Percentiles rank a stretch among this genome's conserved stretches.
These are phyloP conservation scores for Pectinophora gossypiella DNA, from an alignment of 1,140 invertebrate genomes.

Conservation along the genomic window DNA sequence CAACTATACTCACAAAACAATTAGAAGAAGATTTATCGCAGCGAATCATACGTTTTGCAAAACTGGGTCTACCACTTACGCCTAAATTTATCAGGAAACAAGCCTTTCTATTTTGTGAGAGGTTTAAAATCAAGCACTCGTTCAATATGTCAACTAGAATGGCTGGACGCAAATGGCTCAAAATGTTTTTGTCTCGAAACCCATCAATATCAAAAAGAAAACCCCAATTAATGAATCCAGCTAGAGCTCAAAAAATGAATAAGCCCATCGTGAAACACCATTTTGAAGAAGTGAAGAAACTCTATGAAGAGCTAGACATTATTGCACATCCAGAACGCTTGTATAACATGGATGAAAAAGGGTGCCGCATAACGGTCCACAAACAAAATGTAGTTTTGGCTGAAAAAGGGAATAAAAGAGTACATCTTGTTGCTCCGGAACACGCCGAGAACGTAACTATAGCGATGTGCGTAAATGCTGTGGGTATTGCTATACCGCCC, in stretches of 20 bases:
- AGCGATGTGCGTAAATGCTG: constrained; percentile 39
- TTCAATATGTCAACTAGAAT: constrained; percentile 17
- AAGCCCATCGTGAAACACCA: constrained; percentile 38
- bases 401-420: constrained; percentile 43
- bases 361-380: constrained; percentile 49
- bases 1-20: background rate
- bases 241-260: constrained; percentile 47
- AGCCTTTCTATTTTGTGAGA: constrained; percentile 12
- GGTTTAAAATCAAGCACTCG: constrained; percentile 10
- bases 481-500: constrained; percentile 31
- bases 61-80: constrained; percentile 1
- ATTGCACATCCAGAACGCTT: constrained; percentile 33
- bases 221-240: constrained; percentile 46
- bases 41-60: background rate
- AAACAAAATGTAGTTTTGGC: constrained; percentile 41
- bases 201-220: constrained; percentile 24
- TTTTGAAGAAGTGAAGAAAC: constrained; percentile 33
- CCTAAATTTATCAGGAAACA: constrained; percentile 14
- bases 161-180: constrained; percentile 27
- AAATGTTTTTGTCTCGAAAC: constrained; percentile 21
- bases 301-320: constrained; percentile 37
- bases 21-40: constrained; percentile 2
- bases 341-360: constrained; percentile 67
- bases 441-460: constrained; percentile 58
- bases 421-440: constrained; percentile 48